Base-by-base conservation (phyloP, 2,888 invertebrate genomes). In the Agrochola circellaris region DNA sequence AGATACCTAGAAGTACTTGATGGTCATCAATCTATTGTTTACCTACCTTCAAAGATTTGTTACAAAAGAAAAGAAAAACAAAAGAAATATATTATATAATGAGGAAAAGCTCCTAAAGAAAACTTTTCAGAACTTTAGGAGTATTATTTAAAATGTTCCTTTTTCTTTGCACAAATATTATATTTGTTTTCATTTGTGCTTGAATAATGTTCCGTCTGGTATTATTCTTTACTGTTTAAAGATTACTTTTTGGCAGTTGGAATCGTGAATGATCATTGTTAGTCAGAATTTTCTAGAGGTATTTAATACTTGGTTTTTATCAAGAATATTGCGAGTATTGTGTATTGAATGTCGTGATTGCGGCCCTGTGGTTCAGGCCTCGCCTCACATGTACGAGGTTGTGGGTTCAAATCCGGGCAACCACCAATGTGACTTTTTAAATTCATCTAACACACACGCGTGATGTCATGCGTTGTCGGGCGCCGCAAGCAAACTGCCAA, bases 31-130 rank as follows among this genome's bases (percentile, higher is more conserved):
- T 68, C 58, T 73, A 51, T 69, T 83, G 70, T 82, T 70, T 42
- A 20, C 2, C 7, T 34, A 45, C 42, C 11, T 66, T n/a, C 23
- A 69, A 62, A 70, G 54, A 83, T 83, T 77, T 75, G 60, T 71
- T 26, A 48, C 70, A 77, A 79, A 83, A 82, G 51, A 83, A 79
- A 71, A 48, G 11, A 54, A 23, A 65, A 69, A 79, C 83, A 74
- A 83, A 83, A 67, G 60, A 83, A 82, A 82, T 75, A 80, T 70
- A 83, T 75, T 64, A 54, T 26, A 45, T 71, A 71, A 83, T 67
- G 61, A 71, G 61, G 66, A 83, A 82, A 82, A 83, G 42, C 54
- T 26, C 45, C 73, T 17, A 54, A 58, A 51, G 58, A 70, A 77
- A 83, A 70, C 17, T 82, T 77, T 83, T 67, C 48, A 67, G 34